These are phyloP conservation scores for Toxonevra muliebris DNA, from an alignment of 2,888 invertebrate genomes.

Conservation along the genomic window DNA sequence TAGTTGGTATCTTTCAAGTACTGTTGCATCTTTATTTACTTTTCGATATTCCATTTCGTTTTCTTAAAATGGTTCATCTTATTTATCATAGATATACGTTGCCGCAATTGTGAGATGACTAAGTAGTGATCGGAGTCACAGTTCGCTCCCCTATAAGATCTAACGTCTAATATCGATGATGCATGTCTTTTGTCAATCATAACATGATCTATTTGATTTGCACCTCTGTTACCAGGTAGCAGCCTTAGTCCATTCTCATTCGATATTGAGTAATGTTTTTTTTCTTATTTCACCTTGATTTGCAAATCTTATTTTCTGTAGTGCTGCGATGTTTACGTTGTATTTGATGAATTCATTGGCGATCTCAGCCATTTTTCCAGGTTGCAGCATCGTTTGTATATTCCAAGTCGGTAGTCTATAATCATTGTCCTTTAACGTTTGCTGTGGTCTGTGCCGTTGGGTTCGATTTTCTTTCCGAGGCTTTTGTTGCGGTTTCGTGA, in stretches of 20 bases:
- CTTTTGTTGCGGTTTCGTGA: no score
- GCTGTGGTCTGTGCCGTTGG: no score
- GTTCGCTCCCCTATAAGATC: conserved; percentile 5
- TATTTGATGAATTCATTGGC: conserved; percentile 14
- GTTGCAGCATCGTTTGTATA: conserved; percentile 12
- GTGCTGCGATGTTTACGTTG: conserved; percentile 12
- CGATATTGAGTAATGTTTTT: conserved; percentile 5
- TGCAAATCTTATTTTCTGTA: conserved; percentile 15
- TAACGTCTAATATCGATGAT: conserved; percentile 1
- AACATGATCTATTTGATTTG: conserved; percentile 4
- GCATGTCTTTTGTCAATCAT: conserved; percentile 6
- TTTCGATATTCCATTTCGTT: no score
- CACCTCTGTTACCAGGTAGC: conserved; percentile 5
- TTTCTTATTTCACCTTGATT: not conserved
- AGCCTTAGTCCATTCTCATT: no score
- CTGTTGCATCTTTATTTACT: not conserved
- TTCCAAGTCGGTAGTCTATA: conserved; percentile 15
- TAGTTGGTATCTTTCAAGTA: conserved; percentile 7
- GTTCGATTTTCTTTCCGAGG: no score
- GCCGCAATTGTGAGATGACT: no score
- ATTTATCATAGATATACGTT: no score
- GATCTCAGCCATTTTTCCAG: conserved; percentile 8
- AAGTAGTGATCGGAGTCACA: no score
- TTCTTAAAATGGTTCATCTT: no score
- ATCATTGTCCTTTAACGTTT: no score